Evolutionary conservation across 2,113 vertebrate genomes (phyloP).

Genomic region (Sebastes fasciatus): DNA sequence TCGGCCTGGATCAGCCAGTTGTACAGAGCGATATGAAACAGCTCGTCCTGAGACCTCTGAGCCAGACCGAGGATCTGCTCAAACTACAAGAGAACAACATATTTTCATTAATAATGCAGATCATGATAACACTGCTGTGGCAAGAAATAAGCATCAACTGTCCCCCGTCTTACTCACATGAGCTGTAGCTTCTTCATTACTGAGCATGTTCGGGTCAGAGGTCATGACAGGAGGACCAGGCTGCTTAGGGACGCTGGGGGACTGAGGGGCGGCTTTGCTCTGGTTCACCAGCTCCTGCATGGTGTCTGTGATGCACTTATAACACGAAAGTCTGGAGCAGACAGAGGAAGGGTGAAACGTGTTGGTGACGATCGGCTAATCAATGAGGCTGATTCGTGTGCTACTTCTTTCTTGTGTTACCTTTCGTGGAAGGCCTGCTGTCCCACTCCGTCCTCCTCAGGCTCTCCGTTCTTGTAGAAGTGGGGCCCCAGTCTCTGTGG

Average conservation of each 20-base stretch:
- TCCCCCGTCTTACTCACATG: constrained; percentile 87
- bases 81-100: constrained; percentile 84
- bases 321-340: constrained; percentile 88
- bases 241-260: constrained; percentile 97
- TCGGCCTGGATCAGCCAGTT: constrained; percentile 98
- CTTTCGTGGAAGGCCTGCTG: constrained; percentile 96
- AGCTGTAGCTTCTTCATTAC: constrained; percentile 96
- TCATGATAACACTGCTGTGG: not conserved
- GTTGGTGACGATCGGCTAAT: not conserved
- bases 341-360: not conserved
- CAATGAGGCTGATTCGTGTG: not conserved
- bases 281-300: constrained; percentile 98
- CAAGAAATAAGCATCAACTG: not conserved
- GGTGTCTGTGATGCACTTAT: constrained; percentile 97
- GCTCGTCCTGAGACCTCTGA: constrained; percentile 94
- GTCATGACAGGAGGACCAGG: constrained; percentile 95
- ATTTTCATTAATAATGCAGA: constrained; percentile 22
- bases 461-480: constrained; percentile 97
- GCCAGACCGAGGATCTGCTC: constrained; percentile 95
- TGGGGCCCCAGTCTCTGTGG: constrained; percentile 96
- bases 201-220: constrained; percentile 98
- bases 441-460: constrained; percentile 93
- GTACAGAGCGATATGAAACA: constrained; percentile 97
- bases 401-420: constrained; percentile 53
- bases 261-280: constrained; percentile 97